phyloP scores from a whole-genome alignment of 2,888 invertebrate species.

The Tetranychus piercei region DNA sequence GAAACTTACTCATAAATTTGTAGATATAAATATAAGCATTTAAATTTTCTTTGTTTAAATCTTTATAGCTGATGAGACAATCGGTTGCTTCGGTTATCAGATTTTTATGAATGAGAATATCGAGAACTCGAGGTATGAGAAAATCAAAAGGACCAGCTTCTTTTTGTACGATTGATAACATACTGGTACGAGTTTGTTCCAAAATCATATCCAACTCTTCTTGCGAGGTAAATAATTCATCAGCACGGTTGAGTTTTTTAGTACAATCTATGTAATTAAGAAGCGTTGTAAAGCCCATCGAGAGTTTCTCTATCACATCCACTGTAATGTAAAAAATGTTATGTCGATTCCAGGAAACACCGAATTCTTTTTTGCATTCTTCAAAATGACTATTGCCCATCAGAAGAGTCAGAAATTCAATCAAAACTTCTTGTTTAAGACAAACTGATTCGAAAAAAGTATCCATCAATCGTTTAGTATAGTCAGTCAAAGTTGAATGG shows the following conservation, averaged over 20 bases:
- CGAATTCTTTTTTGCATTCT: not conserved
- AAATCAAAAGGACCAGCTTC: constrained; percentile 6
- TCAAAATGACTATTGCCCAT: not conserved
- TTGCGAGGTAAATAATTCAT: not conserved
- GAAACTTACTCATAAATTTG: not conserved
- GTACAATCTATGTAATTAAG: not conserved
- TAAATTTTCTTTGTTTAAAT: not conserved
- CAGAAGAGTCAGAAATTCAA: not conserved
- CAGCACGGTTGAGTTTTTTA: not conserved
- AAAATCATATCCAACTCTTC: constrained; percentile 3
- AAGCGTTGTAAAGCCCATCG: not conserved
- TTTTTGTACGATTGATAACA: not conserved
- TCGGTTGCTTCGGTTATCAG: not conserved
- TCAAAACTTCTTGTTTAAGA: not conserved
- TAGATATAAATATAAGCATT: constrained; percentile 6
- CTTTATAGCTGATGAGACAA: not conserved
- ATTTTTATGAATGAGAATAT: not conserved
- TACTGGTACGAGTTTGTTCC: not conserved
- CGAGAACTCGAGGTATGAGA: not conserved
- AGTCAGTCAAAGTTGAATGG: not conserved
- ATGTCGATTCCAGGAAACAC: not conserved
- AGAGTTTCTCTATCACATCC: not conserved
- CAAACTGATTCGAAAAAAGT: not conserved
- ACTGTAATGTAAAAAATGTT: not conserved
- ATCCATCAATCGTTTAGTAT: not conserved